phyloP scores from a whole-genome alignment of 2,113 vertebrate genomes.

The Toxotes jaculatrix region DNA sequence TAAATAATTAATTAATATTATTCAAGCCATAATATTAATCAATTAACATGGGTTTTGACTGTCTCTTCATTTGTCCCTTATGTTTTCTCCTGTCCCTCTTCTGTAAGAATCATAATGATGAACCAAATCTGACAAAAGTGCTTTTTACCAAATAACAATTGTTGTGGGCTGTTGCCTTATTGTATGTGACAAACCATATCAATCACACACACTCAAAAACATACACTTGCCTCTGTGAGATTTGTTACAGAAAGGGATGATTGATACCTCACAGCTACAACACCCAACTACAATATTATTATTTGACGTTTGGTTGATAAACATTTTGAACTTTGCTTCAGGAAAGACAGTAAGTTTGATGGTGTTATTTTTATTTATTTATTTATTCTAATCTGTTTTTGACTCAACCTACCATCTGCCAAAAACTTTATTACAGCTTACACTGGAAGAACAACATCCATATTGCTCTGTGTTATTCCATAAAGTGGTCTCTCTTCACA shows the following conservation, averaged over 20 bases:
- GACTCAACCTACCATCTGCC: constrained; percentile 14
- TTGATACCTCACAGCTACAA: background rate
- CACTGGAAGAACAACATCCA: constrained; percentile 1
- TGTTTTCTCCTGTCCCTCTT: background rate
- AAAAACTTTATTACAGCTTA: constrained; percentile 8
- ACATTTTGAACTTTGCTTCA: background rate
- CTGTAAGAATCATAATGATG: background rate
- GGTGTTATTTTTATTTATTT: background rate
- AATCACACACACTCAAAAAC: too few species aligned
- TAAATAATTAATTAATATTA: too few species aligned
- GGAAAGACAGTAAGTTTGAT: background rate
- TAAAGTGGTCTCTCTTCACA: background rate
- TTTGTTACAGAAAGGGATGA: background rate
- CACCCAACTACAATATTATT: too few species aligned
- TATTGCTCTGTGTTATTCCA: background rate
- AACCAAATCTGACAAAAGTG: too few species aligned
- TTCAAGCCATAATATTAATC: too few species aligned
- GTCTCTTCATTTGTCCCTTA: too few species aligned
- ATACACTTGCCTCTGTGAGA: background rate
- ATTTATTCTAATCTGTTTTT: background rate
- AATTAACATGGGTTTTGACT: too few species aligned
- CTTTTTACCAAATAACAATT: too few species aligned
- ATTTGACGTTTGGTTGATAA: background rate
- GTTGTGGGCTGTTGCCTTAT: background rate
- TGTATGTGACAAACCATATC: too few species aligned